phyloP scores from a whole-genome alignment of 2,113 vertebrate species.

The Actenoides hombroni region DNA sequence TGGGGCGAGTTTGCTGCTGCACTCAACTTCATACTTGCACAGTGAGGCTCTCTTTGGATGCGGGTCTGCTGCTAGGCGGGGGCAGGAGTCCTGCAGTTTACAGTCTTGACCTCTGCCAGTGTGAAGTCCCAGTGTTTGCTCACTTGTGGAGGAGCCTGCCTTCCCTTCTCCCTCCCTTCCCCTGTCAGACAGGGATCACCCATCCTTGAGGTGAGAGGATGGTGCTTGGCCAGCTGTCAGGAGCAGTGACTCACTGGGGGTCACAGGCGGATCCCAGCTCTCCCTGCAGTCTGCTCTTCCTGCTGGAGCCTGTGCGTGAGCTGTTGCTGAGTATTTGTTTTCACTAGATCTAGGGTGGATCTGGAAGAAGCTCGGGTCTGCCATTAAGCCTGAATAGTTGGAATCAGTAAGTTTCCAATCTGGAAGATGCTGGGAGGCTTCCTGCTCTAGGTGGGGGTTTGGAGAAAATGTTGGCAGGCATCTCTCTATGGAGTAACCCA shows the following conservation, averaged over 20 bases:
- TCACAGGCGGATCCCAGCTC: neutral
- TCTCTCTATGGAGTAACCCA: neutral
- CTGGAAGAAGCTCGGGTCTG: neutral
- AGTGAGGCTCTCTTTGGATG: conserved; percentile 23
- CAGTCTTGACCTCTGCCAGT: neutral
- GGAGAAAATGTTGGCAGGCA: neutral
- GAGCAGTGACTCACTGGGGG: neutral
- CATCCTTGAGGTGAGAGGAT: conserved; percentile 18
- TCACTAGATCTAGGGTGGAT: neutral
- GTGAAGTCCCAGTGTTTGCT: neutral
- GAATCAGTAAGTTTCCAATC: conserved; percentile 14
- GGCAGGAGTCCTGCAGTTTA: neutral
- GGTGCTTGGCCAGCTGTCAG: neutral
- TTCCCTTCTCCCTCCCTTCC: neutral
- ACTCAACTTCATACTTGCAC: neutral
- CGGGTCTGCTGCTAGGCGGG: neutral
- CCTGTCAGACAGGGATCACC: neutral
- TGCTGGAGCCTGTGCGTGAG: neutral
- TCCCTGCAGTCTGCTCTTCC: neutral
- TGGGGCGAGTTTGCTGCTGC: neutral
- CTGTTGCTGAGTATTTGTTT: conserved; percentile 22
- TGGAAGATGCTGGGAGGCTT: neutral
- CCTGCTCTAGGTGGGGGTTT: neutral
- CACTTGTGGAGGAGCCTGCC: neutral
- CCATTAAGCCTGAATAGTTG: neutral